Base-by-base conservation (phyloP, 2,113 vertebrate species). In the Crotophaga sulcirostris region DNA sequence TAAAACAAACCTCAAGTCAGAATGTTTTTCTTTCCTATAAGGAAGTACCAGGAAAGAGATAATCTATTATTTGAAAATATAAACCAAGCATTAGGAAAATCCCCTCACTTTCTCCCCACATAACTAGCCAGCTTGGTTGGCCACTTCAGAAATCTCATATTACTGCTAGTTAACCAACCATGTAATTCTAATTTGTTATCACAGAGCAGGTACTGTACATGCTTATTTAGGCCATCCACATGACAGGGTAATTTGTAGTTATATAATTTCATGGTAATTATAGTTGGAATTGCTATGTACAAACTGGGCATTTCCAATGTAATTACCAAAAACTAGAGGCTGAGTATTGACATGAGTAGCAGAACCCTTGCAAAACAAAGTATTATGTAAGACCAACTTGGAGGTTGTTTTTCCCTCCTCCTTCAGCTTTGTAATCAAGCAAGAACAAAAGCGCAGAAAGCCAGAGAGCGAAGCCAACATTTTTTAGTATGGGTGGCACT, bases 221-320 rank as follows among this genome's bases (percentile, higher is more conserved):
- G 93, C 94, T 96, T 98, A 97, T 96, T 97, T 97, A 97, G 63
- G 92, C 82, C 91, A 94, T 92, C 97, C 91, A 95, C 67, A 86
- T 73, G 94, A 96, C 95, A 94, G 83, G 89, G 90, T 97, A 97
- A 98, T 98, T 97, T 92, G 97, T 80, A 97, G 94, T 96, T 98
- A 94, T 56, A 93, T 94, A 97, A 98, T 97, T 97, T 97, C 97
- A 96, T 87, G 69, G 93, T 89, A 98, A 98, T 97, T 98, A 97
- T 17, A 63, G 82, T 17, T 62, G 20, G 94, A 97, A 97, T 96
- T 95, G 90, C 84, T 93, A 87, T 72, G 83, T 95, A 95, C 94
- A 97, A 96, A 97, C 87, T 38, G 89, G 91, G 92, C 73, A 88
- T 84, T 97, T 89, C 92, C 92, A 94, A 90, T 49, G 59, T 93